phyloP scores from a whole-genome alignment of 2,888 invertebrate species.

The Patella ulyssiponensis region DNA sequence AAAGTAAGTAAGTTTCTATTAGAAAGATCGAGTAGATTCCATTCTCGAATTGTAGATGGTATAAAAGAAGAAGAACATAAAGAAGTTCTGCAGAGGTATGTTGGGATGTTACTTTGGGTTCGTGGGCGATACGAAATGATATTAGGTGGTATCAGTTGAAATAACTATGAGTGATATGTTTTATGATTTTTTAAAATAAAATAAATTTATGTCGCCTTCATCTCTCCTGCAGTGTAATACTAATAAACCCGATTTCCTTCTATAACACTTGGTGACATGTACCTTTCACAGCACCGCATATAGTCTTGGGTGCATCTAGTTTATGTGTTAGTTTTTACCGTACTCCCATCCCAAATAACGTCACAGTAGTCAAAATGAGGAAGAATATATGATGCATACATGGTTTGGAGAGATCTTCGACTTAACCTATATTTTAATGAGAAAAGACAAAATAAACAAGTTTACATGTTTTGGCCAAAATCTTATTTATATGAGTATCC shows the following conservation, averaged over 20 bases:
- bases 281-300: not conserved
- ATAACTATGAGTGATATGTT: not conserved
- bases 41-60: too few relatives aligned
- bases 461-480: too few relatives aligned
- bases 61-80: not conserved
- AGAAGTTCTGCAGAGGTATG: not conserved
- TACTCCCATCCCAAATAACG: not conserved
- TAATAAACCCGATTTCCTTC: not conserved
- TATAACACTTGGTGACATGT: not conserved
- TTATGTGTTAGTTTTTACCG: not conserved
- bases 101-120: not conserved
- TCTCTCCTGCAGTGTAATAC: not conserved
- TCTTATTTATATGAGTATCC: too few relatives aligned
- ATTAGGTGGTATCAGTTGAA: not conserved
- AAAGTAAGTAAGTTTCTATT: too few relatives aligned
- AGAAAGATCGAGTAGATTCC: too few relatives aligned
- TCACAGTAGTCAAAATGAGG: not conserved
- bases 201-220: not conserved
- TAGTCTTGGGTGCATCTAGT: not conserved
- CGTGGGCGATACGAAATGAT: not conserved
- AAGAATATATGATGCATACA: not conserved
- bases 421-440: conserved; percentile 1
- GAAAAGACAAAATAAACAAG: too few relatives aligned
- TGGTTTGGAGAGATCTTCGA: not conserved
- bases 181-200: not conserved